phyloP scores from a whole-genome alignment of 1,140 invertebrate genomes.

The Prorops nasuta region DNA sequence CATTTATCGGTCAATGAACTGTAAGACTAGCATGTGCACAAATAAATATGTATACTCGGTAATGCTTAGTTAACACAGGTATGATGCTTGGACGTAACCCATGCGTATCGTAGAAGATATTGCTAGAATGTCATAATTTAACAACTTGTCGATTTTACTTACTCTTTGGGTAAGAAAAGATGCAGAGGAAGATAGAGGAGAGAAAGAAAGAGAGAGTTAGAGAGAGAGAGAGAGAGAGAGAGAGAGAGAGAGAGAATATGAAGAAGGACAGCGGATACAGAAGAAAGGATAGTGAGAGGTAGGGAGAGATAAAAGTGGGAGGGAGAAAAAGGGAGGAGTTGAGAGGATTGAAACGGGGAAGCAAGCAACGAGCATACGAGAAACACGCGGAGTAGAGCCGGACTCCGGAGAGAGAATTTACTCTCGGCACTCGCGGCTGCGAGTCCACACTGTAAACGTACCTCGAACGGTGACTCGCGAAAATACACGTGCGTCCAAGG shows the following conservation, averaged over 20 bases:
- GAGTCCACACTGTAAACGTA: constrained; percentile 29
- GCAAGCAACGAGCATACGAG: no score
- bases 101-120: no score
- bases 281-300: constrained; percentile 2
- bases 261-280: background rate
- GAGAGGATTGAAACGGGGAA: constrained; percentile 3
- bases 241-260: background rate
- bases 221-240: constrained; percentile 9
- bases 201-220: constrained; percentile 5
- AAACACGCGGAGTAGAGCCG: constrained; percentile 23
- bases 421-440: constrained; percentile 31
- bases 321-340: no score
- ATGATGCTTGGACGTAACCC: no score
- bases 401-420: constrained; percentile 22
- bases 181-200: constrained; percentile 18
- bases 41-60: no score
- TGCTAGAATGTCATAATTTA: no score
- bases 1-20: no score
- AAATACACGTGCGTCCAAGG: constrained; percentile 31
- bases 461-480: constrained; percentile 27
- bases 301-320: constrained; percentile 13
- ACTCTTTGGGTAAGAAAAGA: constrained; percentile 53
- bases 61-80: no score
- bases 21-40: no score
- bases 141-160: constrained; percentile 54